A percentile compares a stretch with the other conserved stretches of the same genome.
phyloP scores from a whole-genome alignment of 2,113 vertebrate genomes.

The Hyla sarda region DNA sequence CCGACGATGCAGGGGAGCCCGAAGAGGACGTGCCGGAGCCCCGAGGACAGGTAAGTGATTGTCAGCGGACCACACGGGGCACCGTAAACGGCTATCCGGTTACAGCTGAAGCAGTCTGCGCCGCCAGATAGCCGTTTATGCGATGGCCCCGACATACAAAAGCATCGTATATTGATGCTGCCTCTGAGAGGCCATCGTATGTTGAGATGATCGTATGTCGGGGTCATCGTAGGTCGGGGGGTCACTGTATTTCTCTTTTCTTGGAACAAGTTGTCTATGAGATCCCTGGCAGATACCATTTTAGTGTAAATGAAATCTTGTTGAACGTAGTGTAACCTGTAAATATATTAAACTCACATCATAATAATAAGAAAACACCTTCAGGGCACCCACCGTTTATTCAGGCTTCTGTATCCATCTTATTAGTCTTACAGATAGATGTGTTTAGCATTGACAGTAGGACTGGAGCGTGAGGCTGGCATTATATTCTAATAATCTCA shows the following conservation, averaged over 20 bases:
- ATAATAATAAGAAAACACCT: conserved; percentile 3
- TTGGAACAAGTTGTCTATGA: not conserved
- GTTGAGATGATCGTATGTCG: too few relatives aligned
- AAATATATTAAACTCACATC: conserved; percentile 12
- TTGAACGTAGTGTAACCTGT: conserved; percentile 19
- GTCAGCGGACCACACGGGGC: too few relatives aligned
- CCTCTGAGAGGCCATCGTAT: too few relatives aligned
- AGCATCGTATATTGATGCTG: too few relatives aligned
- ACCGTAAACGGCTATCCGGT: too few relatives aligned
- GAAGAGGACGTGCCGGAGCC: too few relatives aligned
- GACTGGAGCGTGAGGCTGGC: not conserved
- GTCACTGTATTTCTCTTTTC: not conserved
- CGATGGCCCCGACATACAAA: too few relatives aligned
- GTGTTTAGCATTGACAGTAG: not conserved
- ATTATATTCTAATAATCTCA: not conserved
- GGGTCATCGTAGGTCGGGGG: too few relatives aligned
- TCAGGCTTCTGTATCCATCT: not conserved
- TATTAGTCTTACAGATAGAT: conserved; percentile 18
- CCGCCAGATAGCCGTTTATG: too few relatives aligned
- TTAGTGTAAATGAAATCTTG: conserved; percentile 31
- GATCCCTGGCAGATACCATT: not conserved
- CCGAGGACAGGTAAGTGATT: too few relatives aligned
- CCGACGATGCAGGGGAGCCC: too few relatives aligned
- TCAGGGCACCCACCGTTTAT: not conserved
- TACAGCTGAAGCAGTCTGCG: too few relatives aligned